A percentile compares a stretch with the other conserved stretches of the same genome.
Evolutionary conservation across 2,797 vertebrate genomes (phyloP).

Genomic region (Paedocypris micromegethes): DNA sequence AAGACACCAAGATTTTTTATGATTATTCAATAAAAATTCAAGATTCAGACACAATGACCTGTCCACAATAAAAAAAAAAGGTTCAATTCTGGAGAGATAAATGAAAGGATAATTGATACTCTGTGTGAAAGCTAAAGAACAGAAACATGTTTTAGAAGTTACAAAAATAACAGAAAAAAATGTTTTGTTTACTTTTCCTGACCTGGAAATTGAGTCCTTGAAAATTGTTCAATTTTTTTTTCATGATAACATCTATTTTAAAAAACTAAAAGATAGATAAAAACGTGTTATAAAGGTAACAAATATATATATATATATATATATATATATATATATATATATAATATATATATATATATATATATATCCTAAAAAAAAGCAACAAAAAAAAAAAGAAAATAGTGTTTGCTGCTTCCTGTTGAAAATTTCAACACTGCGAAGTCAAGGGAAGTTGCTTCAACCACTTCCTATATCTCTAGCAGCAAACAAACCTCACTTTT

Average conservation of each 20-base stretch:
- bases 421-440: conserved; percentile 54
- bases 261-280: background rate
- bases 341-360: conserved; percentile 1
- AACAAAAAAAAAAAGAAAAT: conserved; percentile 30
- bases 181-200: conserved; percentile 4
- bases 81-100: too few species aligned
- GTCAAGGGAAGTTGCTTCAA: conserved; percentile 58
- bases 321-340: background rate
- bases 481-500: conserved; percentile 11
- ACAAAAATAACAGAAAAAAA: conserved; percentile 7
- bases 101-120: too few species aligned
- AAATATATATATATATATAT: background rate
- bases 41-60: too few species aligned
- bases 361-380: background rate
- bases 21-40: too few species aligned
- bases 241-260: background rate
- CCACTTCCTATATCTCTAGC: conserved; percentile 60
- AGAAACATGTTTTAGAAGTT: too few species aligned
- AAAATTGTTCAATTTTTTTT: background rate
- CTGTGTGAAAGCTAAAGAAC: too few species aligned
- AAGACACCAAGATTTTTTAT: too few species aligned
- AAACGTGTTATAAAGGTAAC: too few species aligned
- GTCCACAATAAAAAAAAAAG: too few species aligned
- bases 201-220: background rate
- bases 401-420: conserved; percentile 54